Base-by-base conservation (phyloP, 1,140 invertebrate genomes). In the Hestina assimilis region DNA sequence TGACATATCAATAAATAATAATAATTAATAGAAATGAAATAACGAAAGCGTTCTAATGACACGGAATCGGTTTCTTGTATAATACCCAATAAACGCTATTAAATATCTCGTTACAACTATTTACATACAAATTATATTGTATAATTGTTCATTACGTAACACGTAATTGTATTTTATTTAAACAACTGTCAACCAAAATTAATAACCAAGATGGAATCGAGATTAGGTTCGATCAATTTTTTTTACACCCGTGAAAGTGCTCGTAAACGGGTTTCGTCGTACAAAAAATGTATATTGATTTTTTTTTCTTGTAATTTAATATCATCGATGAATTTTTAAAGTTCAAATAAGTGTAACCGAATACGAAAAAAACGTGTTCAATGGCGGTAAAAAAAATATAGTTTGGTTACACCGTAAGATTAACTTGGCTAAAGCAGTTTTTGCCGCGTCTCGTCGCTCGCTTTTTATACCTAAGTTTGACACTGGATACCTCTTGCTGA, bases 271-370 rank as follows among this genome's bases (percentile, higher is more conserved):
- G 54, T 63, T 63, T 56, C 31, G 19, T 45, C 15, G 23, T 53
- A 33, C 41, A 21, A 56, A 55, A 46, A 61, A 46, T 45, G 47
- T 24, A 31, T 56, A 48, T 61, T 28, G 14, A 46, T 55, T 63
- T 67, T 55, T 52, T 21, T 4, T 17, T 42, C 42, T 31, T 21
- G 73, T 63, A 74, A 79, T 47, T 56, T 31, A 57, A 79, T 63
- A 74, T 17, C 43, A 20, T 56, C 59, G 15, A 38, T 47, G 56
- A 60, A 53, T 61, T 64, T 48, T 61, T 66, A 57, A 70, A 62
- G 64, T 64, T 63, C 59, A 66, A 48, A 57, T 53, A 58, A 46
- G 42, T 56, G 73, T 72, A 76, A 73, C 63, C 20, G 40, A 66
- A 76, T 73, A 71, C 21, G 24, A 29, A 6, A 17, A n/a, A 14